Evolutionary conservation across 1,140 invertebrate species (phyloP), one percentile per base, ranked within the genome.

Genomic region (Papilio machaon): DNA sequence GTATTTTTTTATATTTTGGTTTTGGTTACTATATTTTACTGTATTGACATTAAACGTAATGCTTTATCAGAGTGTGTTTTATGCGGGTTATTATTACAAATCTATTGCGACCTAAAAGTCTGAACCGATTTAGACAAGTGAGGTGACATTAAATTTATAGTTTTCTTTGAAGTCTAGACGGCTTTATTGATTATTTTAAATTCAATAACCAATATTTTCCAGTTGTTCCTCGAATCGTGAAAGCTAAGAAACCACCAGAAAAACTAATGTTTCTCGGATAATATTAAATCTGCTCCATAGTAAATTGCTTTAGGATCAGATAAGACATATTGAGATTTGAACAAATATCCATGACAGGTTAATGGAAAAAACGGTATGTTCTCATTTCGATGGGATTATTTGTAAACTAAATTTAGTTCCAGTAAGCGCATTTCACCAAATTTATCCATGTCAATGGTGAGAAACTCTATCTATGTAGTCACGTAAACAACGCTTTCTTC

Each of bases 401-500:
- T 67, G 2, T 79, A 73, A 76, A 47, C 43, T 80, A 8, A 47
- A 17, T 79, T 79, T 74, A 80, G 58, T 60, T 73, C 23, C 67
- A 38, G 19, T 35, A 58, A 77, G 7, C 52, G 38, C 38, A 60
- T 80, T 80, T 67, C 74, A 49, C 23, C 74, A 17, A 76, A 76
- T 52, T 76, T 11, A 76, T 54, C 47, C 35, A 80, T 82, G 77
- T 19, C 52, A 77, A 46, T 81, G 76, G 54, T 81, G 77, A 79
- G 74, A 82, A 82, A 82, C 54, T 75, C 73, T 80, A 73, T 82
- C 79, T 81, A 81, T 87, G 85, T 84, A 81, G 82, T 87, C 80
- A 87, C 83, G 84, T 87, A 87, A 81, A 85, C 9, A 23, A 43
- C 82, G 84, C 84, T 87, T 87, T 87, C 85, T 83, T 85, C 84